These are phyloP conservation scores for Diplodus puntazzo DNA, from an alignment of 2,797 vertebrate species.

Conservation along the genomic window DNA sequence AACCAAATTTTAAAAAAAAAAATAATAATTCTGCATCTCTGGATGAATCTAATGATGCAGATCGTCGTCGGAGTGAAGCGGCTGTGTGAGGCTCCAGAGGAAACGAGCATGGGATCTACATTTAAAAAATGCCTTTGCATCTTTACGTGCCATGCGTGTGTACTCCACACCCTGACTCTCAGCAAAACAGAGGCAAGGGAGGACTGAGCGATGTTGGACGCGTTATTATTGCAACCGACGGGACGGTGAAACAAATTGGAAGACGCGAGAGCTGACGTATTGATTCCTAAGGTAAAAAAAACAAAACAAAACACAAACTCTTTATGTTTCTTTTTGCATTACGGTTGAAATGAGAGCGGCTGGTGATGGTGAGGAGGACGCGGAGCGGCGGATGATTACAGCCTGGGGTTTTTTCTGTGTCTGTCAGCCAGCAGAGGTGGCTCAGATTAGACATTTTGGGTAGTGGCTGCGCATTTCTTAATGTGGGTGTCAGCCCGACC, in stretches of 20 bases:
- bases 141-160: constrained; percentile 82
- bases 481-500: constrained; percentile 61
- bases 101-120: constrained; percentile 41
- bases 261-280: constrained; percentile 36
- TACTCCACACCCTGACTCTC: constrained; percentile 80
- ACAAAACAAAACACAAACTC: constrained; percentile 8
- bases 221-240: constrained; percentile 57
- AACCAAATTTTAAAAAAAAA: background rate
- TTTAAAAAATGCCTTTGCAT: constrained; percentile 80
- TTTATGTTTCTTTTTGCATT: constrained; percentile 32
- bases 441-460: constrained; percentile 69
- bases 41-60: background rate
- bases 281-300: constrained; percentile 73
- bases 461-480: constrained; percentile 77
- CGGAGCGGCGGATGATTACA: constrained; percentile 12
- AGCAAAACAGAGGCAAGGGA: constrained; percentile 68
- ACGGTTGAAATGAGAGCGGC: background rate
- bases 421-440: constrained; percentile 46
- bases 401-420: constrained; percentile 13
- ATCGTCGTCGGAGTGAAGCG: background rate
- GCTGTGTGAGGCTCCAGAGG: constrained; percentile 7
- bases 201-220: constrained; percentile 69
- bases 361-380: background rate
- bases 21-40: background rate
- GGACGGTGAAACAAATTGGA: constrained; percentile 51